phyloP scores from a whole-genome alignment of 1,140 invertebrate genomes.

The Drosophila burlai region DNA sequence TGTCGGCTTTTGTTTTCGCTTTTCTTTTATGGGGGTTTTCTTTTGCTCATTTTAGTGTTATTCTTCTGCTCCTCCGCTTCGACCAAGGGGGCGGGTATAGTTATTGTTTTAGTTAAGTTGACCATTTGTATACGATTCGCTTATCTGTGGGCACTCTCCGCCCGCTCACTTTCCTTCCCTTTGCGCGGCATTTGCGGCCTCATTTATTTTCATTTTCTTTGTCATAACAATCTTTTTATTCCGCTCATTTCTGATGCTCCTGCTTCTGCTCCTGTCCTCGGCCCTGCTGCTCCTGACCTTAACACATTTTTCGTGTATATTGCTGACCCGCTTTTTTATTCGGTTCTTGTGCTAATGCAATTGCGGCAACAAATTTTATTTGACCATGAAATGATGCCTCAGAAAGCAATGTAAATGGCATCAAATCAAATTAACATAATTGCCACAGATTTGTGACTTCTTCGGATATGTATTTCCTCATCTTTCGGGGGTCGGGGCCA shows the following conservation, averaged over 20 bases:
- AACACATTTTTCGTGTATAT: constrained; percentile 47
- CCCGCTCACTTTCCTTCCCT: constrained; percentile 2
- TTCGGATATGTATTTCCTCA: neutral
- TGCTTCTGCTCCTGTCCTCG: constrained; percentile 11
- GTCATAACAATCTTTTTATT: constrained; percentile 80
- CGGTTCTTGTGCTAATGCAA: constrained; percentile 67
- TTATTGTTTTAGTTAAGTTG: constrained; percentile 84
- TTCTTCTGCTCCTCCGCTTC: constrained; percentile 36
- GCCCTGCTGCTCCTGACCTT: constrained; percentile 40
- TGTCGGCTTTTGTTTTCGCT: constrained; percentile 70
- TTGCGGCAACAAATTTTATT: constrained; percentile 79
- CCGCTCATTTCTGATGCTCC: constrained; percentile 46
- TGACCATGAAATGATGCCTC: constrained; percentile 56
- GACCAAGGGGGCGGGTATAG: constrained; percentile 19
- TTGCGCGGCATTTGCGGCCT: constrained; percentile 69
- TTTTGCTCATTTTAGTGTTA: constrained; percentile 66
- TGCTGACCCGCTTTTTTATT: constrained; percentile 50
- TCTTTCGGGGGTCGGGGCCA: neutral
- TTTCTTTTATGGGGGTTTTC: constrained; percentile 63
- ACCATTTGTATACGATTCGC: constrained; percentile 82
- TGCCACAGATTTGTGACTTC: constrained; percentile 70
- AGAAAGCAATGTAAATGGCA: constrained; percentile 51
- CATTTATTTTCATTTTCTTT: constrained; percentile 83
- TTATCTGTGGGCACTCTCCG: constrained; percentile 54
- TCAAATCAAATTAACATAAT: constrained; percentile 80